Conservation (phyloP, 2,888 invertebrate genomes). For the Dorcus parallelipipedus region DNA sequence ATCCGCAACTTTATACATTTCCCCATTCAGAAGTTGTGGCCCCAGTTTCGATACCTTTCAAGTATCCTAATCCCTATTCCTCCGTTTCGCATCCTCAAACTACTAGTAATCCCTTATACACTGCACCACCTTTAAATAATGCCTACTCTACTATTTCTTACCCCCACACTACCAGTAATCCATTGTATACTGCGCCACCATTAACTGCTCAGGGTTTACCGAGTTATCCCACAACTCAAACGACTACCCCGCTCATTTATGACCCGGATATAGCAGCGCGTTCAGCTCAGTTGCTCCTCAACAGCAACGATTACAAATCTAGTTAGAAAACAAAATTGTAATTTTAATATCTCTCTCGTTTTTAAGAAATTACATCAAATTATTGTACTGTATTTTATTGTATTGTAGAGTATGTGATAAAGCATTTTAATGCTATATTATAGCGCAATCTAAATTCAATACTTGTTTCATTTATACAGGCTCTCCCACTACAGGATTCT, state of each 20-base stretch:
- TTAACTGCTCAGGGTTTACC: conserved; percentile 1
- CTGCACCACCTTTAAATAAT: background rate
- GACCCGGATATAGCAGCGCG: conserved; percentile 47
- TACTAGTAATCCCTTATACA: background rate
- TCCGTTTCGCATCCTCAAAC: background rate
- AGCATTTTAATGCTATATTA: no score
- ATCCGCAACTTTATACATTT: conserved; percentile 1
- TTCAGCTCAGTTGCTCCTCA: conserved; percentile 45
- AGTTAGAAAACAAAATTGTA: conserved; percentile 15
- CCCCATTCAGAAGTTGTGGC: background rate
- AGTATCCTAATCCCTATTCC: background rate
- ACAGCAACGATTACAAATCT: conserved; percentile 32
- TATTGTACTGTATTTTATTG: no score
- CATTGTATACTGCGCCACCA: background rate
- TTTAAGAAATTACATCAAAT: no score
- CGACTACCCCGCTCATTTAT: conserved; percentile 34
- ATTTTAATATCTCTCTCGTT: no score
- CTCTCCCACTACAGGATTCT: no score
- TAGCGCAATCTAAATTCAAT: no score
- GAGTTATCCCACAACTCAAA: conserved; percentile 8
- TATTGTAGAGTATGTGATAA: no score
- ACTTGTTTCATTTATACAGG: no score
- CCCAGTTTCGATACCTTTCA: background rate
- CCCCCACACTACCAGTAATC: background rate
- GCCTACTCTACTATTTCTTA: background rate